Base-by-base conservation (phyloP, 1,140 invertebrate species). In the Formica exsecta region DNA sequence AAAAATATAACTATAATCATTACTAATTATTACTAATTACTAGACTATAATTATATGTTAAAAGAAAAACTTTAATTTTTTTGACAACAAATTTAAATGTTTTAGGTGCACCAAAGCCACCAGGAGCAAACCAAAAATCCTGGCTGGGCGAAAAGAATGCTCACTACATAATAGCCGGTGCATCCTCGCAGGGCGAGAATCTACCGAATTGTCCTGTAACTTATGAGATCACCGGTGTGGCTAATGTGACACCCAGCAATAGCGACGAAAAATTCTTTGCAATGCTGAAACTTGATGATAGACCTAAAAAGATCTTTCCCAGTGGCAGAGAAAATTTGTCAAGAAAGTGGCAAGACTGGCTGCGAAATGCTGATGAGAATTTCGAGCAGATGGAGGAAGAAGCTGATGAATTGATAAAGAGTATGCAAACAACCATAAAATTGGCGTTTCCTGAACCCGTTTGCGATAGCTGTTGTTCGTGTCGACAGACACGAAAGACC, bases 391-490 rank as follows among this genome's bases (percentile, higher is more conserved):
- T 93, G 2, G 90, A 91, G 36, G 80, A 85, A 11, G 62, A 92
- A 57, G 91, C 92, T 9, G 85, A 94, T 44, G 83, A 89, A 32
- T 73, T 94, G n/a, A 86, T 93, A 7, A 89, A 90, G 19, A 89
- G 54, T 29, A 85, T 94, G 2, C 73, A 88, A 41, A 66, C 85
- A 11, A 90, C 74, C 22, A 87, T 89, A 0, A 91, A 87, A 71
- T 38, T 83, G 0, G 81, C 92, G 1, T 85, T 90, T 16, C 87
- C 90, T 29, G 73, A 32, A 6, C 85, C 71, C 0, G 73, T 62
- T 7, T 95, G 94, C n/a, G 92, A 93, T 44, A 85, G 71, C 64
- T 94, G 94, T 41, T 94, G 94, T 44, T 68, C 87, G 0, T 94
- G 94, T 76, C 89, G 91, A 70, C 91, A 95, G 81, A 92, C 86